Evolutionary conservation across 1,140 invertebrate genomes (phyloP), one percentile per base, ranked within the genome.

Genomic region (Magallana ariakensis): DNA sequence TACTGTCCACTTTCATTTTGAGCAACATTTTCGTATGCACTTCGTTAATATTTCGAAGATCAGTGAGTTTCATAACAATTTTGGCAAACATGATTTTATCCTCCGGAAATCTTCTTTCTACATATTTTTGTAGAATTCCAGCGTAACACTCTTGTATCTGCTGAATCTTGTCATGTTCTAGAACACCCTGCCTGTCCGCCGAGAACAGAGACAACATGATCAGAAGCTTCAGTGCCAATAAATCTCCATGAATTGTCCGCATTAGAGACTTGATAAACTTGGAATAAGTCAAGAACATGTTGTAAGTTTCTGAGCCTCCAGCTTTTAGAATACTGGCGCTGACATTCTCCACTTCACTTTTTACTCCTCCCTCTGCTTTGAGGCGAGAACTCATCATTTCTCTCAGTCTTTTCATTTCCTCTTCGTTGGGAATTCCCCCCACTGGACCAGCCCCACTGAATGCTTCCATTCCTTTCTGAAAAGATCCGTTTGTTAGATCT

Each of bases 21-120:
- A 93, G 88, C 87, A 94, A 89, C 93, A 94, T 94, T 90, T 92
- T 92, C 0, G 93, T 91, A 90, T 94, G 93, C 53, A 92, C 89
- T 87, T 93, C 93, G 86, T 93, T 93, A 80, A 94, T 92, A 87
- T 94, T 92, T 11, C 93, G 88, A 5, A 94, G 87, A 86, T 94
- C 93, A 4, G 93, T 92, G 54, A 94, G 86, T 87, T 93, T 93
- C 92, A 93, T 92, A 22, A 94, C 86, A 11, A 93, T 88, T 13
- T 90, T 89, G 15, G 93, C 91, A 85, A 94, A 93, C 85, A 93
- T 85, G 0, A 89, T 92, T 60, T 90, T 89, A 54, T 94, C 92
- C 0, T 92, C 86, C 1, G 91, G 87, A 80, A 92, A 94, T 33
- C 91, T 89, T 10, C 88, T 16, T 1, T 85, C 26, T 11, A 90